Evolutionary conservation across 2,113 vertebrate genomes (phyloP), one percentile per base, ranked within the genome.

Genomic region (Vulpes ferrilata): DNA sequence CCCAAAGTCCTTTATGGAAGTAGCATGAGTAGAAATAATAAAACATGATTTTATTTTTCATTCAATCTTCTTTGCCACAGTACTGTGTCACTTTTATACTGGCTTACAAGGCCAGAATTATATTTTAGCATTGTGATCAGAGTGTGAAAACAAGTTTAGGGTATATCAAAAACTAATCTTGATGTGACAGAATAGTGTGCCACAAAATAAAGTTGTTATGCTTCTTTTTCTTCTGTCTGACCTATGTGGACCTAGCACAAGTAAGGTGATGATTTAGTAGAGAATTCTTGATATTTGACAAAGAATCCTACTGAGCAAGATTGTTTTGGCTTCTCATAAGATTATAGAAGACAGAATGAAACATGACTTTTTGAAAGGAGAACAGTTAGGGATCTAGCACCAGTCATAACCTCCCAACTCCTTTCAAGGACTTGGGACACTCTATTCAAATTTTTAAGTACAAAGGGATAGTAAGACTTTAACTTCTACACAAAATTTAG

Each of bases 121-220:
- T 87, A 89, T 93, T 97, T 97, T 96, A 96, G 17, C 93, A 89
- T 96, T 94, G 65, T 62, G 32, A 62, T 91, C 74, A 84, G 43
- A 94, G 81, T 97, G 96, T 89, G 93, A 95, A 95, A 96, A 96
- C 35, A 94, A 35, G 57, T 87, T 93, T 92, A 91, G 59, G 96
- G 62, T 88, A 22, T 93, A 93, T 96, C 78, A 93, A 96, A 98
- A 98, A 97, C 65, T 93, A 97, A 97, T 98, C 95, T 97, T 59
- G 89, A 98, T 92, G 95, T 97, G 97, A 96, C 76, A 97, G 93
- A 97, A 95, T 62, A 93, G 91, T 81, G 85, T 96, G 82, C 62
- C 88, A 96, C 89, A 82, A 91, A 96, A 91, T 88, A 97, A 97
- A 93, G 86, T 93, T 97, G 95, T 92, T 97, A 92, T 55, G 73